A percentile compares a stretch with the other conserved stretches of the same genome.
Evolutionary conservation across 2,113 vertebrate genomes (phyloP).

Genomic region (Neotragus moschatus): DNA sequence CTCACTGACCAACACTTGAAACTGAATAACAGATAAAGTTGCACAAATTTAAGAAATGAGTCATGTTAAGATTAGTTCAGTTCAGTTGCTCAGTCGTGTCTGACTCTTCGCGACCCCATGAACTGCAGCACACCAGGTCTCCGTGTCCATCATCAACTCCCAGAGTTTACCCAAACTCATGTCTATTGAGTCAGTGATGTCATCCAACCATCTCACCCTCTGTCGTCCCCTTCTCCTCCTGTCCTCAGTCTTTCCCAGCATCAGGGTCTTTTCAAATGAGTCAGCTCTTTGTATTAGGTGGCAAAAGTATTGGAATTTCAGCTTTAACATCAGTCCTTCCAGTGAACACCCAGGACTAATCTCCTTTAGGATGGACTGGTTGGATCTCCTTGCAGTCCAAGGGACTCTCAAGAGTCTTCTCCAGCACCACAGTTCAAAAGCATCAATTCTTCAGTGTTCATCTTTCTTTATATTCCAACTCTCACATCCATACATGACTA

Average conservation of each 20-base stretch:
- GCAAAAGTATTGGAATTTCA: not conserved
- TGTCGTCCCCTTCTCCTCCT: not conserved
- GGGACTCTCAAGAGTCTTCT: not conserved
- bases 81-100: not conserved
- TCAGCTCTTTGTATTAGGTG: not conserved
- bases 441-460: not conserved
- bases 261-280: not conserved
- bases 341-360: not conserved
- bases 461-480: not conserved
- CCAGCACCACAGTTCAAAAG: not conserved
- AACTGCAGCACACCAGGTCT: not conserved
- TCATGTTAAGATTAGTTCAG: not conserved
- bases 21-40: not conserved
- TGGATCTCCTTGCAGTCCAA: not conserved
- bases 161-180: not conserved
- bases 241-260: not conserved
- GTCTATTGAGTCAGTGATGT: not conserved
- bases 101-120: not conserved
- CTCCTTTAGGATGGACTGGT: not conserved
- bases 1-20: not conserved
- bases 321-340: not conserved
- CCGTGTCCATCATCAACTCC: not conserved
- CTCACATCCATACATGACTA: not conserved
- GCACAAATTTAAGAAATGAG: not conserved
- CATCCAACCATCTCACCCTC: not conserved